Evolutionary conservation across 2,888 invertebrate species (phyloP), one percentile per base, ranked within the genome.

Genomic region (Thalpophila matura): DNA sequence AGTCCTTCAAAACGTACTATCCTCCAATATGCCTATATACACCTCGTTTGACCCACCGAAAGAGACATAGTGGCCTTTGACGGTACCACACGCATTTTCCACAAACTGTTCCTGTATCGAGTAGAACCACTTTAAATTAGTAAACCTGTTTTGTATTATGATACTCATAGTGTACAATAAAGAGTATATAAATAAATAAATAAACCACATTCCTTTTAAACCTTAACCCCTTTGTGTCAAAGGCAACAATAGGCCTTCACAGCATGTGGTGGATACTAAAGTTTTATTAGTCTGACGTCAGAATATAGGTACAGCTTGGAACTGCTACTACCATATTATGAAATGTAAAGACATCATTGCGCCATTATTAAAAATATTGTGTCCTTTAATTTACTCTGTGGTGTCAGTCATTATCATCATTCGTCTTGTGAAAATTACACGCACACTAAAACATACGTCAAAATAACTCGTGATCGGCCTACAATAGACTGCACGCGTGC

Each of bases 191-290:
- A n/a, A n/a, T n/a, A n/a, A n/a, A n/a, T n/a, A n/a, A n/a, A n/a
- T n/a, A n/a, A n/a, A n/a, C 54, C 53, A n/a, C 16, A 16, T 3
- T 38, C n/a, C n/a, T n/a, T n/a, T n/a, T n/a, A 16, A 35, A 27
- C 22, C 27, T 9, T 9, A 38, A 7, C 4, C 38, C 7, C n/a
- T 45, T 55, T 62, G 37, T 31, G 26, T 40, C 45, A 61, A 61
- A 61, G 33, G 37, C 2, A n/a, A 45, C n/a, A 45, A 35, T 7
- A 45, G 37, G 22, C n/a, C 31, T 61, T 45, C 7, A 51, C 20
- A 45, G 12, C 7, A 27, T 14, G 7, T 16, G 18, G 20, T 14
- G 33, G 20, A 18, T 22, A 12, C n/a, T 35, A 20, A 6, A 26
- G 4, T 42, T 43, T 35, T 16, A 27, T 18, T 26, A 12, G 6